Percentiles rank a stretch among this genome's conserved stretches.
Evolutionary conservation across 2,888 invertebrate species (phyloP).

Genomic region (Shargacucullia verbasci): DNA sequence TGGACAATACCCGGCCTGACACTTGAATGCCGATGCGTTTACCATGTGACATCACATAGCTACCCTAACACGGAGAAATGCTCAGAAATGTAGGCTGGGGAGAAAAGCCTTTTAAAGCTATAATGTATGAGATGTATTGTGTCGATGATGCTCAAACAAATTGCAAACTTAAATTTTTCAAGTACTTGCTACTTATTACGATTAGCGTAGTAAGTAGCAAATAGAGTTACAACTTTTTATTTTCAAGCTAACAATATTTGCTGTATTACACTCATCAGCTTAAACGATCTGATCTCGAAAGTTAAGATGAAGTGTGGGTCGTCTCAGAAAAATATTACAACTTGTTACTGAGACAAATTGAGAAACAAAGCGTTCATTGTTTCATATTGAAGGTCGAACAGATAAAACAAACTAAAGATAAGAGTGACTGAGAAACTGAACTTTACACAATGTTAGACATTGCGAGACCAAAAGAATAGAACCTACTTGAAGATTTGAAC

Average conservation of each 20-base stretch:
- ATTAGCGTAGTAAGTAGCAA: too few relatives aligned
- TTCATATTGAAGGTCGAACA: slow-evolving; percentile 62
- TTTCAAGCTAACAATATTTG: too few relatives aligned
- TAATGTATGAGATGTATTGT: slow-evolving; percentile 42
- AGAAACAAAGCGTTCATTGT: slow-evolving; percentile 60
- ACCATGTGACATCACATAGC: slow-evolving; percentile 69
- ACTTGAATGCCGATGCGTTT: slow-evolving; percentile 83
- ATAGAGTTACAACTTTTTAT: too few relatives aligned
- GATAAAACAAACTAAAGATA: slow-evolving; percentile 58
- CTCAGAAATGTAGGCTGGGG: slow-evolving; percentile 54
- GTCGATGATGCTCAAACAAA: slow-evolving; percentile 35
- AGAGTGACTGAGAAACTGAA: slow-evolving; percentile 40
- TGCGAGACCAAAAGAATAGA: slow-evolving; percentile 40
- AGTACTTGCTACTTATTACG: too few relatives aligned
- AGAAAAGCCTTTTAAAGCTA: slow-evolving; percentile 45
- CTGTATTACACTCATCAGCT: not conserved
- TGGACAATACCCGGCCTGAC: slow-evolving; percentile 82
- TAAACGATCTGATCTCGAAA: not conserved
- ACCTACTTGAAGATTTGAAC: slow-evolving; percentile 28
- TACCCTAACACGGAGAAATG: slow-evolving; percentile 52
- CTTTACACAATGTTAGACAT: slow-evolving; percentile 32
- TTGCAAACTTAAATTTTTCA: slow-evolving; percentile 14
- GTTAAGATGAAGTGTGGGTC: not conserved
- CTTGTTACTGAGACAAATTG: slow-evolving; percentile 34
- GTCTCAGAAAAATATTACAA: slow-evolving; percentile 26